phyloP scores from a whole-genome alignment of 2,113 vertebrate genomes.

The Tichodroma muraria region DNA sequence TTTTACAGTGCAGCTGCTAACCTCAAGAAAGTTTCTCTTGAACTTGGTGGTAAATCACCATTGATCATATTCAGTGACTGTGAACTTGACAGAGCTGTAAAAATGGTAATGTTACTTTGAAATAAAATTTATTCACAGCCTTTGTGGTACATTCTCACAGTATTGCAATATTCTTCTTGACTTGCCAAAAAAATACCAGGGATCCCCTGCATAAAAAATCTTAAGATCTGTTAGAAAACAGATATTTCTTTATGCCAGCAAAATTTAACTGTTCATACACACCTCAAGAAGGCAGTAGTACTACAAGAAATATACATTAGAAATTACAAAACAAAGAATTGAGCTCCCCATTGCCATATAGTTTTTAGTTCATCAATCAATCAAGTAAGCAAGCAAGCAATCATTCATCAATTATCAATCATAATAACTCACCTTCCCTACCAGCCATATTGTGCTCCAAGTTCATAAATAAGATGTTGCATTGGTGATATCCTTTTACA shows the following conservation, averaged over 20 bases:
- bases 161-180: not conserved
- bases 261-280: not conserved
- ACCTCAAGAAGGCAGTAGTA: not conserved
- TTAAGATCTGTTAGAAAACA: not conserved
- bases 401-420: not conserved
- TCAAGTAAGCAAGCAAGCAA: not conserved
- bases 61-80: conserved; percentile 83
- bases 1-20: conserved; percentile 73
- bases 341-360: not conserved
- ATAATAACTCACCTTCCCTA: not conserved
- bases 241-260: not conserved
- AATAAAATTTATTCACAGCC: not conserved
- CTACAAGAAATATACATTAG: not conserved
- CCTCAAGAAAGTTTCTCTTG: conserved; percentile 82
- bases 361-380: not conserved
- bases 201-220: not conserved
- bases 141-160: not conserved
- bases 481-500: not conserved
- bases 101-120: conserved; percentile 69
- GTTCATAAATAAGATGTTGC: not conserved
- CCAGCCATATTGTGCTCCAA: not conserved
- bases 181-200: not conserved
- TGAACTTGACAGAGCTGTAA: conserved; percentile 80
- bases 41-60: conserved; percentile 83
- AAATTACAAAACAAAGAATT: not conserved